These are phyloP conservation scores for Polydrusus pterygomalis DNA, from an alignment of 2,888 invertebrate species.

Conservation along the genomic window DNA sequence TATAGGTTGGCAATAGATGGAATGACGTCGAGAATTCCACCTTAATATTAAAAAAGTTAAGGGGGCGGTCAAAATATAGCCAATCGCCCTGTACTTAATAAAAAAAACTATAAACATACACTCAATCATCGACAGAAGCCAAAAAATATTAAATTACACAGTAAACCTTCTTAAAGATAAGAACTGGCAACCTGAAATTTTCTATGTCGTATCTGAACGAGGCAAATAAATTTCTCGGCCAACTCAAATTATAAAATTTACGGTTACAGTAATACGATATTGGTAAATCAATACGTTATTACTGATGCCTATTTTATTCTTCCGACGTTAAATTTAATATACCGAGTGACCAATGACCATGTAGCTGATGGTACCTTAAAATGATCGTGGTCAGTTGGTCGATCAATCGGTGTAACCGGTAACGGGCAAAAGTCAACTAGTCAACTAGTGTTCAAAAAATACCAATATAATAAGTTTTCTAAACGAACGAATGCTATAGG, in stretches of 20 bases:
- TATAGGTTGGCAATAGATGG: too few relatives aligned
- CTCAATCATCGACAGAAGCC: conserved; percentile 59
- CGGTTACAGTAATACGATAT: conserved; percentile 38
- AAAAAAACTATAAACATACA: neutral
- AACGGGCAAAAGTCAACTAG: too few relatives aligned
- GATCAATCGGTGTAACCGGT: too few relatives aligned
- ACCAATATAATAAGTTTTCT: too few relatives aligned
- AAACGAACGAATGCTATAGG: too few relatives aligned
- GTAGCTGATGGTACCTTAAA: neutral
- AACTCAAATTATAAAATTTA: conserved; percentile 39
- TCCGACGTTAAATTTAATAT: neutral
- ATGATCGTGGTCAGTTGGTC: too few relatives aligned
- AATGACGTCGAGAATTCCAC: too few relatives aligned
- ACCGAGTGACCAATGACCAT: conserved; percentile 31
- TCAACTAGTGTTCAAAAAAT: too few relatives aligned
- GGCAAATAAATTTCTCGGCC: conserved; percentile 38
- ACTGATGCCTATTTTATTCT: conserved; percentile 31
- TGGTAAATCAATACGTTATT: conserved; percentile 45
- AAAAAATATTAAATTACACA: conserved; percentile 62
- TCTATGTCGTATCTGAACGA: conserved; percentile 25
- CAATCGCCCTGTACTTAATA: too few relatives aligned
- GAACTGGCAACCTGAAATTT: conserved; percentile 13
- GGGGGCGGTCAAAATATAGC: too few relatives aligned
- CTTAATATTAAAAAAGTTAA: too few relatives aligned
- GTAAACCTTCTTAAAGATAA: conserved; percentile 27